Evolutionary conservation across 2,888 invertebrate genomes (phyloP).

Genomic region (Lepidochitona cinerea): DNA sequence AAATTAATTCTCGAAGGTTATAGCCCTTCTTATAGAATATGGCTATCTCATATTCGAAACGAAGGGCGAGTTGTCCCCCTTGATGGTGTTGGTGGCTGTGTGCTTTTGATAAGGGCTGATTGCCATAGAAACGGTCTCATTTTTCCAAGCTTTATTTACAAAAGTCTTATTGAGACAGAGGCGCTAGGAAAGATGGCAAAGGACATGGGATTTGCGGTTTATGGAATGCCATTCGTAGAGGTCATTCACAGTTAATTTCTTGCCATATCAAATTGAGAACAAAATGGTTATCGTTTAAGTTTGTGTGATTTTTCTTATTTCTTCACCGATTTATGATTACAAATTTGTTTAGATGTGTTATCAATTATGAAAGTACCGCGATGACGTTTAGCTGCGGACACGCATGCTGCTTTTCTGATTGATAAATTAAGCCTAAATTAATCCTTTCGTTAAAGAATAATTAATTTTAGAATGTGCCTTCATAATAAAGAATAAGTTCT

Average conservation of each 20-base stretch:
- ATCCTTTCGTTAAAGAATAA: too few species aligned
- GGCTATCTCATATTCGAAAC: constrained; percentile 51
- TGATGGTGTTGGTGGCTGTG: constrained; percentile 67
- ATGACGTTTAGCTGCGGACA: too few species aligned
- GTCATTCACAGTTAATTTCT: not conserved
- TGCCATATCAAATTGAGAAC: not conserved
- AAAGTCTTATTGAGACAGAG: constrained; percentile 65
- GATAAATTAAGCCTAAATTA: too few species aligned
- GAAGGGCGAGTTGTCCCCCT: constrained; percentile 58
- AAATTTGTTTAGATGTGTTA: too few species aligned
- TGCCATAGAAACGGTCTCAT: constrained; percentile 57
- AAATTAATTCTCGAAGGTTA: constrained; percentile 63
- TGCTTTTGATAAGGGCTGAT: constrained; percentile 50
- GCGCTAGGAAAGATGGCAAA: constrained; percentile 63
- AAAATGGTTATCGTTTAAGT: not conserved
- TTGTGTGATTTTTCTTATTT: too few species aligned
- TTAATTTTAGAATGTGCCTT: too few species aligned
- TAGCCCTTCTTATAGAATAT: constrained; percentile 41
- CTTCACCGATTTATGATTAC: too few species aligned
- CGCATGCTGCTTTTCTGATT: too few species aligned
- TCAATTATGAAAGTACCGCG: too few species aligned
- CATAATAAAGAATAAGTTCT: too few species aligned
- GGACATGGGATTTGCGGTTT: constrained; percentile 50
- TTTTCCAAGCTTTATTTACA: constrained; percentile 56
- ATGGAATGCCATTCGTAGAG: constrained; percentile 48